Evolutionary conservation across 2,113 vertebrate species (phyloP).

Genomic region (Heloderma charlesbogerti): DNA sequence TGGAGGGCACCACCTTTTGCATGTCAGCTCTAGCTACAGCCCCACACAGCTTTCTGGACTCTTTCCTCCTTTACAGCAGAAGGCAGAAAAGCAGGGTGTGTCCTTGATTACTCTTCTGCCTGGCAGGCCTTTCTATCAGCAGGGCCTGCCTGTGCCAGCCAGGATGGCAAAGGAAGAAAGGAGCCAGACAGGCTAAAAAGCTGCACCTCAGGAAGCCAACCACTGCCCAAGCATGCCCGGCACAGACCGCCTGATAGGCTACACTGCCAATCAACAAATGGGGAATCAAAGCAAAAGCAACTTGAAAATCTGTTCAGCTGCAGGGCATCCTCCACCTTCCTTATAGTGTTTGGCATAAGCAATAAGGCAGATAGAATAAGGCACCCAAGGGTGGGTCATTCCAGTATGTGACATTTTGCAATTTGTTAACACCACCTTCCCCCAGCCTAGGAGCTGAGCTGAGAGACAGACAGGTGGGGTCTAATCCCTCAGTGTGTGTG

Average conservation of each 20-base stretch:
- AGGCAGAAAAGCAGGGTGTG: not conserved
- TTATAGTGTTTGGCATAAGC: not conserved
- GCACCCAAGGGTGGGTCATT: not conserved
- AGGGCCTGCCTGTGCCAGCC: not conserved
- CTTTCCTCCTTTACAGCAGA: not conserved
- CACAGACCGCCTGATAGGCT: not conserved
- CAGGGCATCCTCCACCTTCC: not conserved
- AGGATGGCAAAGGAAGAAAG: not conserved
- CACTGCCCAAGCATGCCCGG: not conserved
- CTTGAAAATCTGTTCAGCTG: not conserved
- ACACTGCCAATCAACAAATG: slow-evolving; percentile 10
- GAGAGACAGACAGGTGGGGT: not conserved
- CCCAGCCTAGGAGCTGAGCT: not conserved
- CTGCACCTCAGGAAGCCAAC: not conserved
- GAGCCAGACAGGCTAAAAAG: not conserved
- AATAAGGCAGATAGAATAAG: not conserved
- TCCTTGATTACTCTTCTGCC: not conserved
- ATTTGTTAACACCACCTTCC: too few relatives aligned
- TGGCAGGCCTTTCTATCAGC: not conserved
- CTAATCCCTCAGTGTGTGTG: not conserved
- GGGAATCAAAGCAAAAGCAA: not conserved
- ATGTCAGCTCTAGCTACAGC: not conserved
- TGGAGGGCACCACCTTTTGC: not conserved
- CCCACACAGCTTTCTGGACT: not conserved
- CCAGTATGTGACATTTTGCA: not conserved